Percentiles rank a stretch among this genome's conserved stretches.
Evolutionary conservation across 2,797 vertebrate species (phyloP).

Genomic region (Martes flavigula): DNA sequence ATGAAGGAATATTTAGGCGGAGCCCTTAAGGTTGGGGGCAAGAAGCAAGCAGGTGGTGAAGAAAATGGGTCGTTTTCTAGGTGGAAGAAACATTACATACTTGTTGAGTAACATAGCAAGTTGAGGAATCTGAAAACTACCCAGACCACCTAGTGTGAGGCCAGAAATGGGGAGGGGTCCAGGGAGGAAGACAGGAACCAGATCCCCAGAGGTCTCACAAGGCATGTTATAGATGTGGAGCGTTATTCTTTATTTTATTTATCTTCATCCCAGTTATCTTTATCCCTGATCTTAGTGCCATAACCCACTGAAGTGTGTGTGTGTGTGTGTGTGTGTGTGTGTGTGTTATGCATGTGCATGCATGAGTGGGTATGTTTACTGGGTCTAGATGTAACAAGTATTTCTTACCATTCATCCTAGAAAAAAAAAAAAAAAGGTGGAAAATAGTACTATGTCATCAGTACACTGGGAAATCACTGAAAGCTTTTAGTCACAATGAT

Average conservation of each 20-base stretch:
- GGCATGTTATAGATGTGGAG: neutral
- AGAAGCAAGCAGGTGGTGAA: neutral
- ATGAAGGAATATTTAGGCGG: neutral
- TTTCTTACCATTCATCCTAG: neutral
- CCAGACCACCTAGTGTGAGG: neutral
- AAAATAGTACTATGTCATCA: neutral
- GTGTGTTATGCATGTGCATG: neutral
- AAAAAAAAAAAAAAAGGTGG: neutral
- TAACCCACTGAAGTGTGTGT: neutral
- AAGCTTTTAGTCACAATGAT: neutral
- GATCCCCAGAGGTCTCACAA: neutral
- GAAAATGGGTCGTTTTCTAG: too few relatives aligned
- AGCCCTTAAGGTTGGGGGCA: neutral
- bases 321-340: too few relatives aligned
- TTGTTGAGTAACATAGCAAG: neutral
- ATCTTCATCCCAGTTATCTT: neutral
- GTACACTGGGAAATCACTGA: neutral
- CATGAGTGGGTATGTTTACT: neutral
- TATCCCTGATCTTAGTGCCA: neutral
- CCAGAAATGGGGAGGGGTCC: rapidly evolving
- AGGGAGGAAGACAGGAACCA: neutral
- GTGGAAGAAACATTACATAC: neutral
- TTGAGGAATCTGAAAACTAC: neutral
- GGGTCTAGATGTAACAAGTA: neutral
- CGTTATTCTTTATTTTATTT: neutral